These are phyloP conservation scores for Orchesella cincta DNA, from an alignment of 1,140 invertebrate species.

Conservation along the genomic window DNA sequence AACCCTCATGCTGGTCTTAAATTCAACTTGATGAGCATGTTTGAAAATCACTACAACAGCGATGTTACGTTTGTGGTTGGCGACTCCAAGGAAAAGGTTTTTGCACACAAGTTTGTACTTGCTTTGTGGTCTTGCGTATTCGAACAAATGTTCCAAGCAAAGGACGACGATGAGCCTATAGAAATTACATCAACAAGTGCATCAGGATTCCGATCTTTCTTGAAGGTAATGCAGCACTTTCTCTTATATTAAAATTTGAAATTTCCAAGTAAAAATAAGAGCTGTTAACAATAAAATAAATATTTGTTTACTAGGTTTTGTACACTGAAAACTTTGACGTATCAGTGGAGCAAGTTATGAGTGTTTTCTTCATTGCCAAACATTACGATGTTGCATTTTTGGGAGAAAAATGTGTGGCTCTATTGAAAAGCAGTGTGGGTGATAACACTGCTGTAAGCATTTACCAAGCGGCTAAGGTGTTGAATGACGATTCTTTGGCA, in stretches of 20 bases:
- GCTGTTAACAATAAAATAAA: neutral
- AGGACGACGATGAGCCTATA: slow-evolving; percentile 26
- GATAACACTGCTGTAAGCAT: slow-evolving; percentile 41
- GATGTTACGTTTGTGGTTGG: slow-evolving; percentile 38
- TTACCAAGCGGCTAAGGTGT: slow-evolving; percentile 38
- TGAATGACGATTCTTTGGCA: slow-evolving; percentile 33
- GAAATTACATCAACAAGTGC: slow-evolving; percentile 27
- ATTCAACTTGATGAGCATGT: slow-evolving; percentile 36
- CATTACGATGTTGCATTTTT: slow-evolving; percentile 29
- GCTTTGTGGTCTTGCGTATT: slow-evolving; percentile 81
- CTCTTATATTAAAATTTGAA: neutral
- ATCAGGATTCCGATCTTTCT: slow-evolving; percentile 34
- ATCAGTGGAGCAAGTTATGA: slow-evolving; percentile 39
- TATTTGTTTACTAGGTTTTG: slow-evolving; percentile 28
- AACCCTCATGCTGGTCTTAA: slow-evolving; percentile 34
- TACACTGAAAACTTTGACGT: slow-evolving; percentile 43
- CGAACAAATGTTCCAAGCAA: slow-evolving; percentile 81
- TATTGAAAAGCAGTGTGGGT: slow-evolving; percentile 36
- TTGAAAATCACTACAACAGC: slow-evolving; percentile 31
- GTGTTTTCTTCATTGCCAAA: slow-evolving; percentile 38
- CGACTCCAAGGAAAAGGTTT: slow-evolving; percentile 58
- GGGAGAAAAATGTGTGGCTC: slow-evolving; percentile 32
- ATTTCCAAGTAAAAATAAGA: neutral
- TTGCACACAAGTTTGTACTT: slow-evolving; percentile 81
- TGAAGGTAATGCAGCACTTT: slow-evolving; percentile 25